Base-by-base conservation (phyloP, 1,140 invertebrate genomes). In the Mamestra configurata region DNA sequence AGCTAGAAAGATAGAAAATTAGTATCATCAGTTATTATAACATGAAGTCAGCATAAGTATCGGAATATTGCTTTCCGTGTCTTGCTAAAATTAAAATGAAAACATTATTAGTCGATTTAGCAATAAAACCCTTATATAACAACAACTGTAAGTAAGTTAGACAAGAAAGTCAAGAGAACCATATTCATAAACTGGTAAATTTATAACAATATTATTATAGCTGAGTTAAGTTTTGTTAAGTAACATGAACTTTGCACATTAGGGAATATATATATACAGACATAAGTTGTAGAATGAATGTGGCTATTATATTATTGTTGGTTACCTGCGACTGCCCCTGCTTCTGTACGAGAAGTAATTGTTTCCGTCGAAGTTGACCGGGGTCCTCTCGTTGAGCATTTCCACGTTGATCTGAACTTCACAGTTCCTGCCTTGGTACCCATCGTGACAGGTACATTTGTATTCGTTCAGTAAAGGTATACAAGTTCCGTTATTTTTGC, bases 401-500 rank as follows among this genome's bases (percentile, higher is more conserved):
- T 94, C 94, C 35, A 92, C 90, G 84, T 92, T 93, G 79, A 90
- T 85, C 88, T 92, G 91, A 55, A 91, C 84, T 81, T 95, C 95
- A 86, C 95, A 95, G 86, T 95, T 95, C 82, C 94, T 90, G 49
- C 94, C 95, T 79, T 94, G 90, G 80, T 90, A 95, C 0, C 92
- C 92, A 59, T 93, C 91, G 71, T 83, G 91, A 83, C 95, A 95
- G 51, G 94, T 84, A 85, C 95, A 95, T 84, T 95, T 95, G 83
- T 95, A 95, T 85, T 95, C 95, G 81, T 95, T 95, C 22, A 95
- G 95, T 46, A 96, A 91, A 37, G 96, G 95, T 70, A 97, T 95
- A 87, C 97, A 98, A 0, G 96, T 95, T 2, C 96, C 97, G 70
- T 96, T 96, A 89, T 97, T 97, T 82, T 96, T 95, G 89, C 97